Evolutionary conservation across 1,140 invertebrate species (phyloP), one percentile per base, ranked within the genome.

Genomic region (Polypedilum pembai): DNA sequence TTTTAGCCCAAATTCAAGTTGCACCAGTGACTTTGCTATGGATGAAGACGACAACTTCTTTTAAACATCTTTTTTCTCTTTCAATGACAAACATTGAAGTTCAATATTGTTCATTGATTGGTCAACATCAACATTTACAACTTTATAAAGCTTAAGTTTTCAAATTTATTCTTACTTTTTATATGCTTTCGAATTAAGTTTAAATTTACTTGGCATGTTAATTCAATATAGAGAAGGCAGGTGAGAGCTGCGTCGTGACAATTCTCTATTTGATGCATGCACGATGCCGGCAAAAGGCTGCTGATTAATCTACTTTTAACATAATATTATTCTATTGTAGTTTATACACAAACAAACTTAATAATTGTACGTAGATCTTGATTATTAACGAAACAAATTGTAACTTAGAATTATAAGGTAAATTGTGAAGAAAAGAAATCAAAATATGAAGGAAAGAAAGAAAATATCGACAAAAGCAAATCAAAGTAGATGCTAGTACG

Each of bases 21-120:
- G 87, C 76, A 85, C 86, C 15, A 86, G 84, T 76, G 86, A 88
- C 76, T 87, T 88, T 78, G 83, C 85, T 21, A 88, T 88, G 87
- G 87, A 89, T 77, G 85, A 87, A 77, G 86, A 87, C 75, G 82
- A 86, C 65, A 80, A 21, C 12, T 41, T 33, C 77, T 74, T 56
- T 20, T 74, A 74, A 24, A 56, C 2, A 10, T 73, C 12, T 15
- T n/a, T n/a, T 24, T 33, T 3, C 1, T 10, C 33, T 40, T 20
- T 33, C 8, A 73, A n/a, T 24, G 74, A 20, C 63, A 41, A 73
- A 15, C 41, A 8, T 56, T 73, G 40, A 73, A n/a, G 5, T 8
- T n/a, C 33, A 17, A 73, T 21, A 41, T 33, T 17, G 24, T 73
- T 40, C 4, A 40, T 12, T 41, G 15, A 73, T 40, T 15, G n/a